Evolutionary conservation across 2,888 invertebrate genomes (phyloP), one percentile per base, ranked within the genome.

Genomic region (Oegoconia quadripuncta): DNA sequence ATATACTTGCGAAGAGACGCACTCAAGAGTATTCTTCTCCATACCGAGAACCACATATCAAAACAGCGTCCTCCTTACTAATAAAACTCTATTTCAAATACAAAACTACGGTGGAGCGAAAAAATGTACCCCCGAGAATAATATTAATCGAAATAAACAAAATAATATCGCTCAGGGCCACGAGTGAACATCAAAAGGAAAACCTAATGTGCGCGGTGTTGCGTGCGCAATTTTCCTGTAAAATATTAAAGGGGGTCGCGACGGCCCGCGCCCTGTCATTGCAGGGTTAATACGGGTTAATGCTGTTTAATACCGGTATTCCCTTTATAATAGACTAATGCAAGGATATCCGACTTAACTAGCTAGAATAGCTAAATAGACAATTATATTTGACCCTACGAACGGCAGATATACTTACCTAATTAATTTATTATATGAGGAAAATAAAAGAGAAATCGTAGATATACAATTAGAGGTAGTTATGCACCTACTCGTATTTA

Each of bases 181-280:
- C 68, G 75, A 72, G 59, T 64, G 70, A 64, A 86, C 79, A 74
- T 84, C 83, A 82, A 84, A 86, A 78, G 79, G 78, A 81, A 81
- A 81, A 78, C 71, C 68, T 78, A 80, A 83, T 81, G 79, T 76
- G 71, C 61, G 54, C 54, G 66, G 56, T 59, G 65, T 7, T 27
- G 12, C 8, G 65, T 62, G 52, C 60, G 62, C 66, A 74, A 74
- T 76, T 78, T 79, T 64, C 65, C 66, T 59, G 73, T 81, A 71
- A 83, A 83, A 81, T 81, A 84, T 82, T 79, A 77, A 79, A 65
- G 59, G 69, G 72, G 77, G 75, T 64, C 59, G 52, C 53, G 23
- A 27, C 49, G 48, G 64, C 57, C 70, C 75, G 61, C 70, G 59
- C 75, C 74, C 71, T 73, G 75, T 67, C 68, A 69, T 74, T 77